Base-by-base conservation (phyloP, 2,888 invertebrate genomes). In the Agrochola litura region DNA sequence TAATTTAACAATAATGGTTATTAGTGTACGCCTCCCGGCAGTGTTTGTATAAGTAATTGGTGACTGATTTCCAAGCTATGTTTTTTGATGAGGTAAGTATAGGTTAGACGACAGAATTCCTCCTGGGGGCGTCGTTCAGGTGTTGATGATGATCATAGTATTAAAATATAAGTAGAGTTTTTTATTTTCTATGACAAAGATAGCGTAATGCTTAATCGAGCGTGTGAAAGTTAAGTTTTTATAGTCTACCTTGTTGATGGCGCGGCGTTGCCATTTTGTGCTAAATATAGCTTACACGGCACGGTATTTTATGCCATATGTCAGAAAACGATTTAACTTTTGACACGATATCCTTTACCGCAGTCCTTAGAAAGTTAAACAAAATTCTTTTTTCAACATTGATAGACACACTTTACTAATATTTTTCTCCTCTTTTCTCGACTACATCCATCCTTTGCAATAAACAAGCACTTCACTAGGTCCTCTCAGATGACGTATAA, bases 1-100 rank as follows among this genome's bases (percentile, higher is more conserved):
- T 90, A 89, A 90, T 89, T 90, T 86, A 83, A 80, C 80, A 84
- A 76, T 91, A 91, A 92, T 90, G 89, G 91, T 86, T 90, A 89
- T 91, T 90, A 85, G 86, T 85, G 75, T 30, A 43, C 71, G 76
- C 60, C 75, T 68, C 76, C 71, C 76, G 72, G 70, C 71, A 63
- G 78, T 83, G 81, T 86, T 89, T 78, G 77, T 83, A 67, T 82
- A 85, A 83, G 69, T 79, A 82, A 84, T 83, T 70, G 66, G 60
- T 71, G 69, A 79, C 49, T 74, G 82, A 86, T 88, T 87, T 81
- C 73, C 49, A 70, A 78, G 60, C 76, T 43, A 76, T 80, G 73
- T 75, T 77, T 81, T 78, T 76, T 83, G 73, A 79, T 72, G 70
- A 76, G 65, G 68, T 82, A 79, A 79, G 66, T 76, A 76, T 63